phyloP scores from a whole-genome alignment of 2,888 invertebrate species.

The Campoletis raptor region DNA sequence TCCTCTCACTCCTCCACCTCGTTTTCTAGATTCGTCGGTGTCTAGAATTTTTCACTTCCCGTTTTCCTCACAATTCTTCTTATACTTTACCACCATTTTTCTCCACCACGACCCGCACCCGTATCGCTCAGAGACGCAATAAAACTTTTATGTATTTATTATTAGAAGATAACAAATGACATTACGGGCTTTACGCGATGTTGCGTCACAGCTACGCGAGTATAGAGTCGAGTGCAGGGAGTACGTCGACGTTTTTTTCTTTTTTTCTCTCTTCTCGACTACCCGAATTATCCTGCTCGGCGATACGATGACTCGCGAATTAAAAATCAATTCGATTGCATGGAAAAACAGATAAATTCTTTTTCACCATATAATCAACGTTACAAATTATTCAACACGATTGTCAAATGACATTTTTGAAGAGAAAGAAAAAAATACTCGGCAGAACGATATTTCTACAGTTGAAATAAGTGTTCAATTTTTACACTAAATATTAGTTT shows the following conservation, averaged over 20 bases:
- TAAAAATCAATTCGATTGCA: conserved; percentile 53
- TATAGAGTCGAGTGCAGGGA: conserved; percentile 52
- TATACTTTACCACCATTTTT: conserved; percentile 28
- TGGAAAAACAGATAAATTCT: conserved; percentile 34
- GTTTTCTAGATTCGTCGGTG: conserved; percentile 8
- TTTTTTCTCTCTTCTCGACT: conserved; percentile 25
- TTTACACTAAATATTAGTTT: too few species aligned
- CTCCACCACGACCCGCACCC: conserved; percentile 15
- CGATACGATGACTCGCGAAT: conserved; percentile 59
- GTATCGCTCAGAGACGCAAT: conserved; percentile 68
- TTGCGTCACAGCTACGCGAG: conserved; percentile 71
- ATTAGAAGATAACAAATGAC: conserved; percentile 81
- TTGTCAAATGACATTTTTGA: neutral
- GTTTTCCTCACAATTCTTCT: conserved; percentile 56
- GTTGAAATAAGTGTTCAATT: too few species aligned
- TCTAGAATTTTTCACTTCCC: conserved; percentile 42
- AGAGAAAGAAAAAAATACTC: neutral
- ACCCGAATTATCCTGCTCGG: conserved; percentile 58
- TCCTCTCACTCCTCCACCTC: neutral
- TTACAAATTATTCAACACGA: conserved; percentile 3
- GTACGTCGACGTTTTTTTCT: conserved; percentile 30
- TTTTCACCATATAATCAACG: conserved; percentile 33
- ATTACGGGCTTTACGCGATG: conserved; percentile 72
- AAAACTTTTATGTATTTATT: conserved; percentile 81
- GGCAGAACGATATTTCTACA: neutral